Percentiles rank a stretch among this genome's conserved stretches.
Conservation (phyloP, 2,797 vertebrate genomes). For the Tragelaphus eurycerus region DNA sequence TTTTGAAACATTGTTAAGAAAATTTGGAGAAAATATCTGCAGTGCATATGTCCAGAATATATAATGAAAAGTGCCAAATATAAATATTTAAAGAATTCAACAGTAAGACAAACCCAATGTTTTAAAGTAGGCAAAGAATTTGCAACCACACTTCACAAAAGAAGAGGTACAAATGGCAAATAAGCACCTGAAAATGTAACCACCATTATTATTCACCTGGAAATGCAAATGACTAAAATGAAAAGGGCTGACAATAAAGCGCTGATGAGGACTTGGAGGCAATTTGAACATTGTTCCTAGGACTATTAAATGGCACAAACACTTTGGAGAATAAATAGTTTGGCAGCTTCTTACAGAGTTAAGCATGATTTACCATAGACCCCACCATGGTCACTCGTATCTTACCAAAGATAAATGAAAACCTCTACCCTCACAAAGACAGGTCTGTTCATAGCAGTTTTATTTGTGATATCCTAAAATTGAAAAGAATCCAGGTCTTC, state of each 20-base stretch:
- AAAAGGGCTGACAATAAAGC: not conserved
- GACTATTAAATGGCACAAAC: not conserved
- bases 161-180: not conserved
- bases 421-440: not conserved
- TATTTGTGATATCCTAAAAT: not conserved
- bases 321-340: not conserved
- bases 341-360: not conserved
- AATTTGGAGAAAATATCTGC: not conserved
- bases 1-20: not conserved
- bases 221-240: not conserved
- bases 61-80: not conserved
- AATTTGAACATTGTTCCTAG: not conserved
- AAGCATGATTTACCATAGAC: not conserved
- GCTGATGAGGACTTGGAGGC: not conserved
- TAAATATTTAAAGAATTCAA: not conserved
- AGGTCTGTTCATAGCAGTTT: not conserved
- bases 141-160: not conserved
- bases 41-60: not conserved
- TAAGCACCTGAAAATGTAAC: not conserved
- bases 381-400: not conserved
- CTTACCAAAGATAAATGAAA: not conserved
- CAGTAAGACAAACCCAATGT: not conserved
- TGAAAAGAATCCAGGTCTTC: not conserved
- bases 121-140: not conserved
- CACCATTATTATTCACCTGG: rapidly evolving